A percentile compares a stretch with the other conserved stretches of the same genome.
phyloP scores from a whole-genome alignment of 1,140 invertebrate genomes.

The Yoshiicerus persimilis region DNA sequence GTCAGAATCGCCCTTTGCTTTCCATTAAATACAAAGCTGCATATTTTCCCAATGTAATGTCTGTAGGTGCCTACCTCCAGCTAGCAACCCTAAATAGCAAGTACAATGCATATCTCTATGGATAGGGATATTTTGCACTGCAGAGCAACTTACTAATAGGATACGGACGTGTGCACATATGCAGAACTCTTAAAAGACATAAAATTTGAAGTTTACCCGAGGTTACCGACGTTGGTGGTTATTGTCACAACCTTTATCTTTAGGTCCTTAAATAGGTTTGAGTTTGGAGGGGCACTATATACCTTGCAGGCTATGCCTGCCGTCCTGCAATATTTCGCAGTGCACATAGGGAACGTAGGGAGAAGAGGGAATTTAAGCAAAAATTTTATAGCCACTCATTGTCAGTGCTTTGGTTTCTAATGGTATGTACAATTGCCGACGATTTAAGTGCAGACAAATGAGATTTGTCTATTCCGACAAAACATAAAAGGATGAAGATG shows the following conservation, averaged over 20 bases:
- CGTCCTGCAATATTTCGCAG: no score
- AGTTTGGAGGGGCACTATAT: neutral
- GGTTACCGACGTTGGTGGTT: neutral
- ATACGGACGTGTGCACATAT: neutral
- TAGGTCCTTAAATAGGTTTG: no score
- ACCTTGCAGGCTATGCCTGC: neutral
- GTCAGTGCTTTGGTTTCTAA: neutral
- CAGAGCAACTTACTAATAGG: no score
- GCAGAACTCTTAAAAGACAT: neutral
- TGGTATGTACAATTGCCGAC: neutral
- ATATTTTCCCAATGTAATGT: no score
- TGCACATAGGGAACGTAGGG: neutral
- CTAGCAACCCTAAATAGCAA: no score
- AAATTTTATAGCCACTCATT: constrained; percentile 7
- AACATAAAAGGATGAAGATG: neutral
- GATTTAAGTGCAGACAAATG: neutral
- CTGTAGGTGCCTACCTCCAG: no score
- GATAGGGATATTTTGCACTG: no score
- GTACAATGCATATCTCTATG: no score
- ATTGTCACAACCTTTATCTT: neutral
- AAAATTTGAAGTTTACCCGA: neutral
- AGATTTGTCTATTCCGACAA: neutral
- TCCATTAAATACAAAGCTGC: no score
- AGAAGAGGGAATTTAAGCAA: neutral
- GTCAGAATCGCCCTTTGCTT: no score